A percentile compares a stretch with the other conserved stretches of the same genome.
phyloP scores from a whole-genome alignment of 2,888 invertebrate genomes.

The Camponotus fellah region DNA sequence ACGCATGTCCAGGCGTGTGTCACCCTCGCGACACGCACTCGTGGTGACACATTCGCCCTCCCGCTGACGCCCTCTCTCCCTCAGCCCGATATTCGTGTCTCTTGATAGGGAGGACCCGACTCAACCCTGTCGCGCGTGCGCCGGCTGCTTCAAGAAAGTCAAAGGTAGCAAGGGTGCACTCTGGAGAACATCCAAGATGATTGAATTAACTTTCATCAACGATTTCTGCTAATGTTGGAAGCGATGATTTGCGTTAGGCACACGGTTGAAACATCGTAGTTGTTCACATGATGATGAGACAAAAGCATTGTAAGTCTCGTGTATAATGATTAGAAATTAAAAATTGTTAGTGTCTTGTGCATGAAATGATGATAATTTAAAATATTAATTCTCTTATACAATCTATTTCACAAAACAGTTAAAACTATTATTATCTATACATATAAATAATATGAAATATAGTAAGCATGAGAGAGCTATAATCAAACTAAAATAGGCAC shows the following conservation, averaged over 20 bases:
- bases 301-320: background rate
- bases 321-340: background rate
- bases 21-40: conserved; percentile 79
- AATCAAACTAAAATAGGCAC: background rate
- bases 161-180: conserved; percentile 30
- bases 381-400: background rate
- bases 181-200: conserved; percentile 56
- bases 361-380: conserved; percentile 15
- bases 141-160: conserved; percentile 31
- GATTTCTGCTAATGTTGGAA: conserved; percentile 2
- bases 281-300: background rate
- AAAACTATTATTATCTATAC: background rate
- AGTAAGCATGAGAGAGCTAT: background rate
- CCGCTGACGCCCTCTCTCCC: conserved; percentile 49
- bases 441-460: background rate
- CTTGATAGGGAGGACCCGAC: conserved; percentile 68
- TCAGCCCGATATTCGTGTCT: conserved; percentile 62
- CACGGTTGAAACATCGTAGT: background rate
- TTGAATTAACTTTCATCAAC: conserved; percentile 16
- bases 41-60: conserved; percentile 74
- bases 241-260: background rate
- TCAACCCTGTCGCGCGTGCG: conserved; percentile 67
- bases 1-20: conserved; percentile 84
- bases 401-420: background rate
- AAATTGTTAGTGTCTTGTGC: background rate